These are phyloP conservation scores for Melanotaenia maccullochi DNA, from an alignment of 2,797 vertebrate genomes.

Conservation along the genomic window DNA sequence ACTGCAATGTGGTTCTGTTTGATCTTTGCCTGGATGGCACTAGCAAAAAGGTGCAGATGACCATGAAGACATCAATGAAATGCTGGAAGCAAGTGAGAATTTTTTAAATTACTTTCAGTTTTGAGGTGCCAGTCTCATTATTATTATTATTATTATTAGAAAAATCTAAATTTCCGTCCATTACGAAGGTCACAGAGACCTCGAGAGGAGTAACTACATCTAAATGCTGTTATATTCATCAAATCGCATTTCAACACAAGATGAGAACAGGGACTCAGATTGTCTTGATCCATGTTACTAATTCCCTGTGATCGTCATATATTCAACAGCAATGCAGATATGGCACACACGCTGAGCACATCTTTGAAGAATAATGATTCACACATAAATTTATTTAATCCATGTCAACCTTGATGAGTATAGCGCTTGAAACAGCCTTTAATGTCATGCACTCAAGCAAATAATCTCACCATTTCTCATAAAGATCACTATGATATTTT, in stretches of 20 bases:
- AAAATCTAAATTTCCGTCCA: background rate
- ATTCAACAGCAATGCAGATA: conserved; percentile 20
- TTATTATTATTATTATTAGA: conserved; percentile 7
- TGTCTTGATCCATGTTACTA: conserved; percentile 30
- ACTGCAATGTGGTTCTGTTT: conserved; percentile 36
- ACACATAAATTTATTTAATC: conserved; percentile 48
- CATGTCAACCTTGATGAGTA: conserved; percentile 52
- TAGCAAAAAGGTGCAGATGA: conserved; percentile 47
- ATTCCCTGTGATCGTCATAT: conserved; percentile 44
- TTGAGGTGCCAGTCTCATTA: conserved; percentile 24
- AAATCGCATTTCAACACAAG: conserved; percentile 26
- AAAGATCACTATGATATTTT: conserved; percentile 62
- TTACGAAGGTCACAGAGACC: conserved; percentile 26
- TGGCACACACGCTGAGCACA: conserved; percentile 12
- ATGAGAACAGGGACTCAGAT: conserved; percentile 31
- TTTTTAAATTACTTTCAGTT: conserved; percentile 35
- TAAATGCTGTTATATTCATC: conserved; percentile 24
- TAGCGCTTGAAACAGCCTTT: conserved; percentile 44
- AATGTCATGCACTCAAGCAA: conserved; percentile 51
- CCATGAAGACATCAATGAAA: conserved; percentile 48
- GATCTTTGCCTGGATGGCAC: conserved; percentile 42
- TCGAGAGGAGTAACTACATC: conserved; percentile 17
- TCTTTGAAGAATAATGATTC: conserved; percentile 50
- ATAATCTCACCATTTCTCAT: conserved; percentile 63
- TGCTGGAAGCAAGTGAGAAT: conserved; percentile 14